Conservation (phyloP, 2,888 invertebrate genomes). For the Thysanoteuthis rhombus region DNA sequence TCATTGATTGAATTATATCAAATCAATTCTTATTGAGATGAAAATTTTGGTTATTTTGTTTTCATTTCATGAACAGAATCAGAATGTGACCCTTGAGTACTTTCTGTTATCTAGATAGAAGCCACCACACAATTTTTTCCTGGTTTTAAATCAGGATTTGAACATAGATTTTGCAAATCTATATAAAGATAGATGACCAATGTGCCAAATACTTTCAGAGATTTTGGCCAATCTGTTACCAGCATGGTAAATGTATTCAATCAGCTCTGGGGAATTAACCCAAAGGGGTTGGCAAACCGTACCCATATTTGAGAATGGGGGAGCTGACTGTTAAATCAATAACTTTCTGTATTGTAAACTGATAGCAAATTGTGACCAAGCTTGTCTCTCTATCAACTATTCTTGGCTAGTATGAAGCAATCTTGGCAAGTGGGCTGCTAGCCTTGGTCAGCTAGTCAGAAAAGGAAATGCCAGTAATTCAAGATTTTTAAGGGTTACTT, state of each 20-base stretch:
- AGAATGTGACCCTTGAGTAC: too few relatives aligned
- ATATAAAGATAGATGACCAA: background rate
- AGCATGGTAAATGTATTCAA: background rate
- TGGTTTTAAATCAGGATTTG: background rate
- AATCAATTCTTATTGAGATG: too few relatives aligned
- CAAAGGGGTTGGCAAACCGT: conserved; percentile 12
- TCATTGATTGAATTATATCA: too few relatives aligned
- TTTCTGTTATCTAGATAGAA: background rate
- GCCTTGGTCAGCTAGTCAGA: too few relatives aligned
- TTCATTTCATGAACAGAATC: too few relatives aligned
- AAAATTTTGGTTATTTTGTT: too few relatives aligned
- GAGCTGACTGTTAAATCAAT: background rate
- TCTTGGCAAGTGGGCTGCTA: too few relatives aligned
- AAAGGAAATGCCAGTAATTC: too few relatives aligned
- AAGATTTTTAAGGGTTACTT: too few relatives aligned
- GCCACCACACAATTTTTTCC: background rate
- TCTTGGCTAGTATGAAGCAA: too few relatives aligned
- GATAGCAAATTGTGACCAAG: too few relatives aligned
- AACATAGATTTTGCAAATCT: background rate
- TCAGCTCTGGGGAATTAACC: background rate
- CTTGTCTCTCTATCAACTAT: too few relatives aligned
- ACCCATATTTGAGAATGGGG: background rate
- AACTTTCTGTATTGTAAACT: background rate
- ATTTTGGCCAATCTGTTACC: background rate
- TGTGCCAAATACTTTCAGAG: background rate